Conservation (phyloP, 2,113 vertebrate species). For the Callionymus lyra region DNA sequence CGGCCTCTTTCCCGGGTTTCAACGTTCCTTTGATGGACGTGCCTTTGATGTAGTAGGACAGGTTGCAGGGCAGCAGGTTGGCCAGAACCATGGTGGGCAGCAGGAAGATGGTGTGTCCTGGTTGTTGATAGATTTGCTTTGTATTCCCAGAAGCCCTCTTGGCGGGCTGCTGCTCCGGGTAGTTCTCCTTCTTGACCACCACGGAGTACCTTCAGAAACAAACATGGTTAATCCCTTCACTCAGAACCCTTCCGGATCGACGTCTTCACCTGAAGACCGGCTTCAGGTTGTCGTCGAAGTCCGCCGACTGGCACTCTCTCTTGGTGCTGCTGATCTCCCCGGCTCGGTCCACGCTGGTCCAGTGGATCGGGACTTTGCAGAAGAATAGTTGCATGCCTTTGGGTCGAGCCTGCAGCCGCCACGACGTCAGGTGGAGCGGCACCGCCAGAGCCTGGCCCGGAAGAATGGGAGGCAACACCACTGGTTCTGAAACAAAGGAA, state of each 20-base stretch:
- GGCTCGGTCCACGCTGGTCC: constrained; percentile 84
- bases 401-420: constrained; percentile 89
- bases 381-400: constrained; percentile 90
- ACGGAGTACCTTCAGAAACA: constrained; percentile 80
- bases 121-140: constrained; percentile 91
- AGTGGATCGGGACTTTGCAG: constrained; percentile 92
- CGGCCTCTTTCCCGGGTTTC: constrained; percentile 85
- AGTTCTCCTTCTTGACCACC: constrained; percentile 94
- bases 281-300: constrained; percentile 75
- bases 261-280: constrained; percentile 80
- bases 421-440: constrained; percentile 90
- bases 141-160: constrained; percentile 77
- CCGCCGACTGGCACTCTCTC: constrained; percentile 87
- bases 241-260: not conserved
- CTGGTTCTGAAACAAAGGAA: constrained; percentile 73
- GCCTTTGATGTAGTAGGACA: constrained; percentile 90
- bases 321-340: constrained; percentile 87
- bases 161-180: constrained; percentile 89
- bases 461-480: constrained; percentile 86
- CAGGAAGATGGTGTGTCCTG: constrained; percentile 89
- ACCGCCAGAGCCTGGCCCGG: constrained; percentile 83
- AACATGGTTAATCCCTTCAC: not conserved
- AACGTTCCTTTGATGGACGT: constrained; percentile 77
- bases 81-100: constrained; percentile 87
- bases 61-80: constrained; percentile 90